A percentile compares a stretch with the other conserved stretches of the same genome.
These are phyloP conservation scores for Philhelius pedissequus DNA, from an alignment of 2,888 invertebrate species.

Conservation along the genomic window DNA sequence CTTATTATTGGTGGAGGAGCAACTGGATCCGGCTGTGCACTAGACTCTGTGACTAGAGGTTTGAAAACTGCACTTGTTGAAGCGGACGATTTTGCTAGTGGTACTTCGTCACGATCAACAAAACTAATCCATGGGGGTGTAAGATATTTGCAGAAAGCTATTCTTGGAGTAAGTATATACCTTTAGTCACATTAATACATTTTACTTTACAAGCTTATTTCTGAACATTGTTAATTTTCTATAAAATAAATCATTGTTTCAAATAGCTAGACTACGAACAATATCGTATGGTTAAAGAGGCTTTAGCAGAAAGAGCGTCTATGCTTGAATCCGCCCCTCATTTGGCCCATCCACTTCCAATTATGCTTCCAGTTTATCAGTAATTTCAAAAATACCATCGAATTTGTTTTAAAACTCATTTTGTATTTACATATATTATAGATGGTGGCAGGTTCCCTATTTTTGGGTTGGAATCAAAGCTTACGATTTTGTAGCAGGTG, in stretches of 20 bases:
- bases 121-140: constrained; percentile 99
- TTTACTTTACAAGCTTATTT: not conserved
- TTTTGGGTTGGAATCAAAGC: constrained; percentile 99
- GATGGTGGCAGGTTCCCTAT: constrained; percentile 99
- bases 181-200: not conserved
- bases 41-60: constrained; percentile 96
- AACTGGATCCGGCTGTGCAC: constrained; percentile 97
- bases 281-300: constrained; percentile 99
- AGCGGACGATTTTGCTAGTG: constrained; percentile 97
- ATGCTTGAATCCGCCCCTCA: constrained; percentile 98
- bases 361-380: constrained; percentile 99
- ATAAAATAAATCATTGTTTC: not conserved
- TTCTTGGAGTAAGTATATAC: constrained; percentile 82
- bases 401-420: not conserved
- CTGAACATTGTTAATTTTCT: not conserved
- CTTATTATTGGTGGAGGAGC: constrained; percentile 98
- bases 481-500: constrained; percentile 98
- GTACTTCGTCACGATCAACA: constrained; percentile 96
- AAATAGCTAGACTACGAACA: constrained; percentile 93
- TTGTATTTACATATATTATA: constrained; percentile 79
- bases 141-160: constrained; percentile 97
- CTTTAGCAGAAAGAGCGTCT: constrained; percentile 95
- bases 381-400: constrained; percentile 77
- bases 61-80: constrained; percentile 97
- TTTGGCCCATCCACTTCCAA: constrained; percentile 96